These are phyloP conservation scores for Onychostruthus taczanowskii DNA, from an alignment of 2,113 vertebrate species.

Conservation along the genomic window DNA sequence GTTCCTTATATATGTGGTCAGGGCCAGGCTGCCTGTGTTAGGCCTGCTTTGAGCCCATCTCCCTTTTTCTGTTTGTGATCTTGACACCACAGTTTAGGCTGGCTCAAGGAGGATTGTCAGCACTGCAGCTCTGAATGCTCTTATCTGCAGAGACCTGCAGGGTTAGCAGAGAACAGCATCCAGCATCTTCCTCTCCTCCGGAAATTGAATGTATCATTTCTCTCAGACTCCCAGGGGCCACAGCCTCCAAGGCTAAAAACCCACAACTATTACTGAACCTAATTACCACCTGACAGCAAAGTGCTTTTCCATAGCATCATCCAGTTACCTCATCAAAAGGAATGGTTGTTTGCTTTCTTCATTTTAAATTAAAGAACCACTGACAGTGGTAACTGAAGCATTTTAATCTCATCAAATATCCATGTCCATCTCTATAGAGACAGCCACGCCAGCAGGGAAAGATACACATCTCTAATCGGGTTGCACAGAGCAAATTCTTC, in stretches of 20 bases:
- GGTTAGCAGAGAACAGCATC: conserved; percentile 50
- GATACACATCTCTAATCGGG: not conserved
- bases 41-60: conserved; percentile 5
- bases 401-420: conserved; percentile 68
- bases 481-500: not conserved
- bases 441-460: conserved; percentile 25
- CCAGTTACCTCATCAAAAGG: conserved; percentile 56
- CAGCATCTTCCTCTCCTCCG: conserved; percentile 37
- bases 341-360: conserved; percentile 58
- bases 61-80: not conserved
- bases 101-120: conserved; percentile 51
- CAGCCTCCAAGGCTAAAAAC: conserved; percentile 53
- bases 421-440: conserved; percentile 63
- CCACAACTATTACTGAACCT: conserved; percentile 59
- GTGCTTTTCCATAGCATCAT: conserved; percentile 31
- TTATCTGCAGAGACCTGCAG: conserved; percentile 57
- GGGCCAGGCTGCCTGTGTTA: not conserved
- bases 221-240: conserved; percentile 51
- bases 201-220: conserved; percentile 63
- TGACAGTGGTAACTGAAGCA: conserved; percentile 52
- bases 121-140: conserved; percentile 14
- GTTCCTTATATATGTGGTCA: not conserved
- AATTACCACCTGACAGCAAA: conserved; percentile 66
- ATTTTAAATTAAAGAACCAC: conserved; percentile 50
- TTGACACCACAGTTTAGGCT: conserved; percentile 34